A percentile compares a stretch with the other conserved stretches of the same genome.
These are phyloP conservation scores for Phrynocephalus vlangalii DNA, from an alignment of 2,797 vertebrate species.

Conservation along the genomic window DNA sequence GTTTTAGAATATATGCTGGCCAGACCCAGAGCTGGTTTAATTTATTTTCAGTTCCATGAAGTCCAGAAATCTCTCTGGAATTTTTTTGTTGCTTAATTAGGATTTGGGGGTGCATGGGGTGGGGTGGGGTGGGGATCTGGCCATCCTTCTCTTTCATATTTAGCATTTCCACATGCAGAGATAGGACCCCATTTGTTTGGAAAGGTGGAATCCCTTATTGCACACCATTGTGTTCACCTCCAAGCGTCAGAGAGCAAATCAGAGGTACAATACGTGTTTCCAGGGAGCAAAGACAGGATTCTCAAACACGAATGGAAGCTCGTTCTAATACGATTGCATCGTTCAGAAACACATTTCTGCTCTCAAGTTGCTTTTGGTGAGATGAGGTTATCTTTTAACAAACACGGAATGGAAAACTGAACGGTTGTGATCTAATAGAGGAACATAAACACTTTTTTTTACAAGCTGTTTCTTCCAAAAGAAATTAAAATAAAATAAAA, in stretches of 20 bases:
- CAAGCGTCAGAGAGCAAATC: constrained; percentile 41
- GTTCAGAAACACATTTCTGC: constrained; percentile 27
- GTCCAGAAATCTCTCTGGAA: constrained; percentile 8
- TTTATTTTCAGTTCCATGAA: neutral
- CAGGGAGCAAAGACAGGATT: neutral
- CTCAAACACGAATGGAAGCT: constrained; percentile 43
- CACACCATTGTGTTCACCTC: constrained; percentile 19
- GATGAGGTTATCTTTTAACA: constrained; percentile 45
- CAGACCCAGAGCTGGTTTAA: neutral
- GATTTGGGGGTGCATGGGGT: too few species aligned
- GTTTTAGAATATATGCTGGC: neutral
- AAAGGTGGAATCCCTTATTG: constrained; percentile 33
- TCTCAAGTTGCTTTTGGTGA: constrained; percentile 46
- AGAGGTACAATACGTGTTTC: neutral
- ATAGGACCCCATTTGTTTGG: constrained; percentile 46
- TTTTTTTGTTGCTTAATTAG: constrained; percentile 13
- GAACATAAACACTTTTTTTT: constrained; percentile 64
- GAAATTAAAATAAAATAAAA: neutral
- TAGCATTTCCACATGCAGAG: constrained; percentile 45
- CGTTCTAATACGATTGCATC: constrained; percentile 16
- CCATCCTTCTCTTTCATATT: constrained; percentile 44
- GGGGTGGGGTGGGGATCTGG: constrained; percentile 25
- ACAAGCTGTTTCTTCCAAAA: constrained; percentile 42
- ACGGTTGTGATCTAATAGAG: constrained; percentile 57
- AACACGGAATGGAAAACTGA: constrained; percentile 52